Conservation (phyloP, 2,797 vertebrate genomes). For the Fratercula arctica region DNA sequence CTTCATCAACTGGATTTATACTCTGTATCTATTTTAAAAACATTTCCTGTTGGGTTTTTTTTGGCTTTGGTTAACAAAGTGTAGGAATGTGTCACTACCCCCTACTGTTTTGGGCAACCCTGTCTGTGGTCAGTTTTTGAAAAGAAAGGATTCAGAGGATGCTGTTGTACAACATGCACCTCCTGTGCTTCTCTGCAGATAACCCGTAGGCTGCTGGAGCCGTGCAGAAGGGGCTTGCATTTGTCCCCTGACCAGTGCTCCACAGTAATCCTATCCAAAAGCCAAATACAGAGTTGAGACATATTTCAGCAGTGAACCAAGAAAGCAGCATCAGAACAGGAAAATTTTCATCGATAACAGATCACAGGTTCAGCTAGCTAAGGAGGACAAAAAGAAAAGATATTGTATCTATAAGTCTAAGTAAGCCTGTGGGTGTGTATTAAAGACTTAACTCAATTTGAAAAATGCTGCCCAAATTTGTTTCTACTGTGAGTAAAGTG, state of each 20-base stretch:
- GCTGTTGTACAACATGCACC: not conserved
- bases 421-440: conserved; percentile 54
- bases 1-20: not conserved
- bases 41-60: not conserved
- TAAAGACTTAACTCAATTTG: conserved; percentile 64
- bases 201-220: not conserved
- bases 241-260: not conserved
- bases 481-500: conserved; percentile 21
- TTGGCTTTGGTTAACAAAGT: not conserved
- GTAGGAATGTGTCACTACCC: not conserved
- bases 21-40: not conserved
- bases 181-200: not conserved
- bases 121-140: not conserved
- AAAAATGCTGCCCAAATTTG: conserved; percentile 60
- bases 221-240: not conserved
- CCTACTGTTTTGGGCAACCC: not conserved
- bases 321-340: not conserved
- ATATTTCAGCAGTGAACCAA: not conserved
- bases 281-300: not conserved
- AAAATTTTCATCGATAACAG: conserved; percentile 11
- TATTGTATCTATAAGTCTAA: conserved; percentile 65
- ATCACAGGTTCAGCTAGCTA: not conserved
- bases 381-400: conserved; percentile 19
- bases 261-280: not conserved
- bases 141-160: not conserved